Percentiles rank a stretch among this genome's conserved stretches.
phyloP scores from a whole-genome alignment of 2,888 invertebrate genomes.

The Coenonympha glycerion region DNA sequence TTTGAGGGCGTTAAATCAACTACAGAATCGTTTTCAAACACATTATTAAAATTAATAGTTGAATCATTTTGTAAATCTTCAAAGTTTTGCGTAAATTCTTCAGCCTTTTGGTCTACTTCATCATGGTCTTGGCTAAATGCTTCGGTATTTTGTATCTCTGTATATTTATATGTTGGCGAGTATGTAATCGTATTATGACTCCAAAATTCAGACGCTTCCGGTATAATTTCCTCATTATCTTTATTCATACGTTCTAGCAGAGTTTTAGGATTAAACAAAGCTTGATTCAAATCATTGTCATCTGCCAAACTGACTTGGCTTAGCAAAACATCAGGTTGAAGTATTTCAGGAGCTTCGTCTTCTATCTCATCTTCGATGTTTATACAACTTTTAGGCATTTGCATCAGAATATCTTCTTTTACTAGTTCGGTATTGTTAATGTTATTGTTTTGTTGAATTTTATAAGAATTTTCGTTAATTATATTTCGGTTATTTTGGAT shows the following conservation, averaged over 20 bases:
- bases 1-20: conserved; percentile 34
- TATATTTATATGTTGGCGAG: conserved; percentile 25
- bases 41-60: background rate
- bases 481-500: background rate
- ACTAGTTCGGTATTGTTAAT: background rate
- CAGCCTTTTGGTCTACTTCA: background rate
- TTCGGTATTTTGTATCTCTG: conserved; percentile 1
- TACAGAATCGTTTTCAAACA: background rate
- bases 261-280: conserved; percentile 58
- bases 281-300: conserved; percentile 41
- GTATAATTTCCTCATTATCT: conserved; percentile 36
- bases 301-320: conserved; percentile 11
- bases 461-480: too few relatives aligned
- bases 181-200: conserved; percentile 16
- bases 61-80: background rate
- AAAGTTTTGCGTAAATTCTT: background rate
- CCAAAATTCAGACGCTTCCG: conserved; percentile 55
- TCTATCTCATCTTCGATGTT: background rate
- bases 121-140: too few relatives aligned
- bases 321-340: conserved; percentile 2
- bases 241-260: conserved; percentile 45
- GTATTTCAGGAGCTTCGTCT: conserved; percentile 5
- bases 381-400: background rate
- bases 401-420: background rate
- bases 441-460: background rate